phyloP scores from a whole-genome alignment of 2,113 vertebrate genomes.

The Hippocampus mohnikei region DNA sequence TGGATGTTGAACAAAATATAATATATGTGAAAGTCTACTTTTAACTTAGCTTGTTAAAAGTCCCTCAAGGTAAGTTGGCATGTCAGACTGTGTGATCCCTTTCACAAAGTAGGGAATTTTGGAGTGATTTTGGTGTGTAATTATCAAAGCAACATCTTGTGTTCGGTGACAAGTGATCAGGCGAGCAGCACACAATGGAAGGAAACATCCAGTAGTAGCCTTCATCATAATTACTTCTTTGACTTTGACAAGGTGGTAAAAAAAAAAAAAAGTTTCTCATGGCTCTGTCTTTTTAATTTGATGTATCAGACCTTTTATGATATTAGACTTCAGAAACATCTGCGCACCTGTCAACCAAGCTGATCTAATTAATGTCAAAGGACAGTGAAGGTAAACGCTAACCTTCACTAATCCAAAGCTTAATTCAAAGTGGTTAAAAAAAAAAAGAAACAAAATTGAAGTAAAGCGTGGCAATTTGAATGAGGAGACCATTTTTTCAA shows the following conservation, averaged over 20 bases:
- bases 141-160: constrained; percentile 73
- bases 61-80: constrained; percentile 67
- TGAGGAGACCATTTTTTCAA: background rate
- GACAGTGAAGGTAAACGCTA: constrained; percentile 27
- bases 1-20: constrained; percentile 56
- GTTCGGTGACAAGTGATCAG: constrained; percentile 66
- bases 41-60: constrained; percentile 63
- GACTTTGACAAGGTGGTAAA: constrained; percentile 49
- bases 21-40: constrained; percentile 21
- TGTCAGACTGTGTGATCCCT: constrained; percentile 59
- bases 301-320: constrained; percentile 44
- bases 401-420: constrained; percentile 39
- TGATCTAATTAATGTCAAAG: constrained; percentile 57
- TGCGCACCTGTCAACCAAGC: constrained; percentile 50
- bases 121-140: constrained; percentile 76
- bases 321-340: constrained; percentile 47
- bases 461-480: constrained; percentile 2
- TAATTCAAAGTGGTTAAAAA: constrained; percentile 20
- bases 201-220: constrained; percentile 41
- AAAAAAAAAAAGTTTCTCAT: constrained; percentile 37
- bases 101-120: constrained; percentile 59
- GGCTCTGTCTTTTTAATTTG: constrained; percentile 32
- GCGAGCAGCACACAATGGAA: constrained; percentile 38
- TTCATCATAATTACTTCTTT: constrained; percentile 61
- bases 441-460: constrained; percentile 1